Percentiles rank a stretch among this genome's conserved stretches.
Evolutionary conservation across 2,888 invertebrate species (phyloP).

Genomic region (Platypus cylindrus): DNA sequence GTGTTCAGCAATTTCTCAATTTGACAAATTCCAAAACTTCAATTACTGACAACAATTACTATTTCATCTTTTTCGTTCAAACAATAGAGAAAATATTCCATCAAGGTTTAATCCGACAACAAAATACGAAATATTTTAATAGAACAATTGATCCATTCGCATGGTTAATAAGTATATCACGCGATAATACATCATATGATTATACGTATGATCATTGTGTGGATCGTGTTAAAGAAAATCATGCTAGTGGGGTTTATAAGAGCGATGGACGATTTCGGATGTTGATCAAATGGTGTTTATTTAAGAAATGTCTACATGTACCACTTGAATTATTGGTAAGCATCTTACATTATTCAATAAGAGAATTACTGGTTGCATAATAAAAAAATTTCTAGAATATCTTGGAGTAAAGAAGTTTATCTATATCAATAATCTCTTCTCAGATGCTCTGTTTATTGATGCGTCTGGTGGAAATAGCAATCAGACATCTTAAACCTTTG

Average conservation of each 20-base stretch:
- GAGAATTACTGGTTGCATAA: too few species aligned
- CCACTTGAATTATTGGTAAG: slow-evolving; percentile 41
- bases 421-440: too few species aligned
- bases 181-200: slow-evolving; percentile 19
- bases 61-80: slow-evolving; percentile 17
- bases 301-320: slow-evolving; percentile 40
- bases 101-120: slow-evolving; percentile 38
- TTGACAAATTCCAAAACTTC: slow-evolving; percentile 6
- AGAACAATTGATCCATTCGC: slow-evolving; percentile 38
- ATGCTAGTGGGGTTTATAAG: slow-evolving; percentile 32
- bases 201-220: slow-evolving; percentile 35
- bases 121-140: slow-evolving; percentile 32
- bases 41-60: slow-evolving; percentile 16
- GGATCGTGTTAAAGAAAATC: slow-evolving; percentile 34
- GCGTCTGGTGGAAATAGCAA: too few species aligned
- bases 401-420: too few species aligned
- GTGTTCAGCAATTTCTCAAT: slow-evolving; percentile 18
- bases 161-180: slow-evolving; percentile 41
- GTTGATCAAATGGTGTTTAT: slow-evolving; percentile 39
- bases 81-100: slow-evolving; percentile 37
- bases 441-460: too few species aligned
- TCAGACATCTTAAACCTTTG: too few species aligned
- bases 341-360: too few species aligned
- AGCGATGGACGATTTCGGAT: slow-evolving; percentile 38
- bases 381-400: too few species aligned